Conservation (phyloP, 2,888 invertebrate genomes). For the Heliothis peltigera region DNA sequence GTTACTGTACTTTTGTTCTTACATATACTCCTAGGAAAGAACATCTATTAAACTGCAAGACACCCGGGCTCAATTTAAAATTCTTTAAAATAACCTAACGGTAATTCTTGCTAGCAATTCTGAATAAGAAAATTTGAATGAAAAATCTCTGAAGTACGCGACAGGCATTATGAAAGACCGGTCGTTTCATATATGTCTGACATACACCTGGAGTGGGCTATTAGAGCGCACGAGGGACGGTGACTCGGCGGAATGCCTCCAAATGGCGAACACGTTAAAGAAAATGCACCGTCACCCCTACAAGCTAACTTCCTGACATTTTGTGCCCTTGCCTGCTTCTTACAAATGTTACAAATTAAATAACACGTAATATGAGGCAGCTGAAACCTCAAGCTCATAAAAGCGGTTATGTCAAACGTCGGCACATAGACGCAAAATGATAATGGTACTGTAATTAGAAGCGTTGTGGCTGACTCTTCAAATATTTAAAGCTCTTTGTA, state of each 20-base stretch:
- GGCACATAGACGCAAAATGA: constrained; percentile 58
- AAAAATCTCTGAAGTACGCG: constrained; percentile 78
- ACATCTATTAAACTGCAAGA: too few species aligned
- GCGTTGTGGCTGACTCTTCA: constrained; percentile 64
- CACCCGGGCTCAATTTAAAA: too few species aligned
- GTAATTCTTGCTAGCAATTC: constrained; percentile 72
- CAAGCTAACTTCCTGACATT: constrained; percentile 63
- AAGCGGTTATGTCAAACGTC: constrained; percentile 64
- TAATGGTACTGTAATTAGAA: constrained; percentile 65
- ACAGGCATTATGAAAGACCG: constrained; percentile 73
- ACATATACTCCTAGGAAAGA: too few species aligned
- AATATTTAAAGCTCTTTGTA: constrained; percentile 67
- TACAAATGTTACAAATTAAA: constrained; percentile 51
- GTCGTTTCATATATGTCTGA: constrained; percentile 25
- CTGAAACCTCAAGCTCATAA: constrained; percentile 59
- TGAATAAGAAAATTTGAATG: constrained; percentile 75
- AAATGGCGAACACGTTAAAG: constrained; percentile 76
- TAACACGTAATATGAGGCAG: constrained; percentile 52
- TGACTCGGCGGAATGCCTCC: constrained; percentile 78
- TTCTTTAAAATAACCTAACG: too few species aligned
- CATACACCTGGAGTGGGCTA: constrained; percentile 66
- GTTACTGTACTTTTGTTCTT: too few species aligned
- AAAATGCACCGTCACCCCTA: constrained; percentile 72
- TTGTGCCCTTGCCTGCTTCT: constrained; percentile 39
- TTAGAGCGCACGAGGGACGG: constrained; percentile 72